These are phyloP conservation scores for Notothenia coriiceps DNA, from an alignment of 2,113 vertebrate species.

Conservation along the genomic window DNA sequence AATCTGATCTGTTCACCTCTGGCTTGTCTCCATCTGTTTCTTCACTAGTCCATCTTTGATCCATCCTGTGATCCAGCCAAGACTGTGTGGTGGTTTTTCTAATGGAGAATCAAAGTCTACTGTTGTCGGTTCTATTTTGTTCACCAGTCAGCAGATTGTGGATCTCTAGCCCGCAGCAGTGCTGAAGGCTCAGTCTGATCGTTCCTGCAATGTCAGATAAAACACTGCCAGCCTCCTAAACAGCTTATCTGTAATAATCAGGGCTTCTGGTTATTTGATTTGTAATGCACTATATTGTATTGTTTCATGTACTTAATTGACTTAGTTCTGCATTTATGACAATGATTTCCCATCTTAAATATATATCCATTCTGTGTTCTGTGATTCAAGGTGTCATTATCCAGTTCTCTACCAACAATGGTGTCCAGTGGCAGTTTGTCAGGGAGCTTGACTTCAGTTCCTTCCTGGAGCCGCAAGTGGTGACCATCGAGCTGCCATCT, in stretches of 20 bases:
- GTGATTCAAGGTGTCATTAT: constrained; percentile 89
- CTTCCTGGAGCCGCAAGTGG: constrained; percentile 94
- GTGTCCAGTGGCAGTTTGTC: constrained; percentile 93
- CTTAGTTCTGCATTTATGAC: background rate
- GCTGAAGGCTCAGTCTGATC: constrained; percentile 28
- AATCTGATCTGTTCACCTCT: constrained; percentile 4
- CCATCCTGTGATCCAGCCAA: constrained; percentile 3
- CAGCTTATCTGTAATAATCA: constrained; percentile 21
- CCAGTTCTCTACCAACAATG: constrained; percentile 96
- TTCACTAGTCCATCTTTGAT: constrained; percentile 29
- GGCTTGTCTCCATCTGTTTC: constrained; percentile 23
- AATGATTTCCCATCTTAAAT: background rate
- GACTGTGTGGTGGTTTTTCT: constrained; percentile 14
- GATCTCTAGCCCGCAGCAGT: constrained; percentile 39
- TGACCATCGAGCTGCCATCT: constrained; percentile 93
- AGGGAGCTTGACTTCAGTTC: constrained; percentile 95
- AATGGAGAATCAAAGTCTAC: constrained; percentile 14
- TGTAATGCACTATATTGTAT: background rate
- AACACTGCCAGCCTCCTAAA: constrained; percentile 18
- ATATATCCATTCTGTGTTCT: background rate
- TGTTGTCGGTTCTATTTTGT: constrained; percentile 15
- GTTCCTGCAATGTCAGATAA: constrained; percentile 46
- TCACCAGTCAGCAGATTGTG: constrained; percentile 25
- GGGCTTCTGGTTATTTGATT: background rate
- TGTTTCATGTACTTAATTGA: background rate